phyloP scores from a whole-genome alignment of 2,888 invertebrate genomes.

The Priocnemis perturbator region DNA sequence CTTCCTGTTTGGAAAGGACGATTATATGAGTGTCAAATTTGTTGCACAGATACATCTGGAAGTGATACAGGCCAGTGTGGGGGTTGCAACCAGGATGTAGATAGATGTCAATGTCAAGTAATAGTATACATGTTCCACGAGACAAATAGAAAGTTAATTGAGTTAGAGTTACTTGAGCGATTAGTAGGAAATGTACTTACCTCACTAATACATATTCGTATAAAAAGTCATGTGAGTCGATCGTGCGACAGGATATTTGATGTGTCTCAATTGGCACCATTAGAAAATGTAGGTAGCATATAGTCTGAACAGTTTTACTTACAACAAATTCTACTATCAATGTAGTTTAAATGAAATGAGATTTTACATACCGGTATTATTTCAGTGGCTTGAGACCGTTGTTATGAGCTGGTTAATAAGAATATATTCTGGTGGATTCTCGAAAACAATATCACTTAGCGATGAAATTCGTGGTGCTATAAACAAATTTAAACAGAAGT shows the following conservation, averaged over 20 bases:
- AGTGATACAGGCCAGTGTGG: constrained; percentile 81
- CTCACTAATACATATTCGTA: constrained; percentile 87
- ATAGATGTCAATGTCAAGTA: constrained; percentile 80
- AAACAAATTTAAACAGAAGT: constrained; percentile 83
- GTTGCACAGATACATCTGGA: constrained; percentile 74
- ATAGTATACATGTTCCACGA: constrained; percentile 85
- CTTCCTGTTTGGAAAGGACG: background rate
- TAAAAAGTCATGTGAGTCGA: constrained; percentile 89
- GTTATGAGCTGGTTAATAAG: constrained; percentile 91
- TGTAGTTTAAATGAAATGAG: too few species aligned
- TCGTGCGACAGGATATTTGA: constrained; percentile 92
- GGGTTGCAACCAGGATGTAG: constrained; percentile 83
- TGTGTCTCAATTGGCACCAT: constrained; percentile 84
- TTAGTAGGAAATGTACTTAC: constrained; percentile 91
- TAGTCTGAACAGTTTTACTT: constrained; percentile 5
- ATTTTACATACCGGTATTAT: background rate
- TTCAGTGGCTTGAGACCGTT: constrained; percentile 89
- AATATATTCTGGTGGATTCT: constrained; percentile 84
- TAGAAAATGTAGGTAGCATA: constrained; percentile 81
- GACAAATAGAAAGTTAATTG: constrained; percentile 85
- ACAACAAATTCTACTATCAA: too few species aligned
- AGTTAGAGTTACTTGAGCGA: constrained; percentile 87
- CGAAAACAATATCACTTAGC: constrained; percentile 78
- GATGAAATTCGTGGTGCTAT: constrained; percentile 79
- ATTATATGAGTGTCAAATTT: constrained; percentile 1